A percentile compares a stretch with the other conserved stretches of the same genome.
These are phyloP conservation scores for Apus apus DNA, from an alignment of 2,113 vertebrate genomes.

Conservation along the genomic window DNA sequence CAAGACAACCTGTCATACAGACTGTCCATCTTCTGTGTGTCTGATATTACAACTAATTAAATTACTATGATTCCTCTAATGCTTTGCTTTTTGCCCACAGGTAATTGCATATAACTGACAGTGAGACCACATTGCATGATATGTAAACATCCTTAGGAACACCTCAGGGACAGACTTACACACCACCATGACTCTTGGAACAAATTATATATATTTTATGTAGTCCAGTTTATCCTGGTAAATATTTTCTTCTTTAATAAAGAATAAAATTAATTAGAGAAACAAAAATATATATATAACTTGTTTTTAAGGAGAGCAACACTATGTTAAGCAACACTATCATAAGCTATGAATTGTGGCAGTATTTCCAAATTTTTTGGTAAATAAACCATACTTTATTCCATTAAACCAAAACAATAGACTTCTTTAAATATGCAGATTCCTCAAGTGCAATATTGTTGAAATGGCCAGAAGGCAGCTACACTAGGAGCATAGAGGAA, in stretches of 20 bases:
- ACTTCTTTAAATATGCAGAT: neutral
- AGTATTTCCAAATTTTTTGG: neutral
- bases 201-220: slow-evolving; percentile 56
- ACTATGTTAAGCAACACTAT: neutral
- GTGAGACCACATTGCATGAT: neutral
- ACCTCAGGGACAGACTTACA: neutral
- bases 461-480: neutral
- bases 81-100: slow-evolving; percentile 32
- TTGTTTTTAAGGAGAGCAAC: slow-evolving; percentile 9
- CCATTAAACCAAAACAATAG: neutral
- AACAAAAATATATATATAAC: neutral
- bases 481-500: neutral
- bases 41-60: neutral
- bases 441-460: neutral
- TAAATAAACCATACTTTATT: neutral
- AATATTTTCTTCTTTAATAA: slow-evolving; percentile 49
- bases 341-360: neutral
- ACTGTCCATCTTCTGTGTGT: neutral
- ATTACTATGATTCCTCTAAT: neutral
- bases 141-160: slow-evolving; percentile 30
- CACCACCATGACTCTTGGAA: slow-evolving; percentile 16
- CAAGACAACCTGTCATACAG: slow-evolving; percentile 5
- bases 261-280: slow-evolving; percentile 29
- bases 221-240: slow-evolving; percentile 54
- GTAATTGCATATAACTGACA: slow-evolving; percentile 14